These are phyloP conservation scores for Aleiodes alternator DNA, from an alignment of 2,888 invertebrate genomes.

Conservation along the genomic window DNA sequence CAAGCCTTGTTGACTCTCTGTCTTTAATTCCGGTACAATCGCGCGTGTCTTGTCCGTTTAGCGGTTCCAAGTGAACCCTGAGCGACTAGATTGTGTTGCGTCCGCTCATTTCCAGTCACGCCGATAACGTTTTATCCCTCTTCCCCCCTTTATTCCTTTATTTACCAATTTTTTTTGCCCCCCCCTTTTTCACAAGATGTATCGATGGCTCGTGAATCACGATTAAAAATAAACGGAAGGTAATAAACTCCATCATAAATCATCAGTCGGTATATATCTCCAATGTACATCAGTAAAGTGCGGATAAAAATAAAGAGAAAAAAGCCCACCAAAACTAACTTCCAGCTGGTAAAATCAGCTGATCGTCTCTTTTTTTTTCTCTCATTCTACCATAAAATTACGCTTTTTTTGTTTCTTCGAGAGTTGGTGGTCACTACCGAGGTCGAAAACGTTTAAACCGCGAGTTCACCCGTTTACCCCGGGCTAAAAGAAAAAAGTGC, in stretches of 20 bases:
- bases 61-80: not conserved
- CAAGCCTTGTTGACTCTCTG: not conserved
- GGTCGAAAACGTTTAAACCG: constrained; percentile 1
- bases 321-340: not conserved
- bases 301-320: too few species aligned
- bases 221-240: constrained; percentile 15
- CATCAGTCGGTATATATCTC: constrained; percentile 10
- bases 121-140: constrained; percentile 45
- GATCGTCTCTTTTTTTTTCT: not conserved
- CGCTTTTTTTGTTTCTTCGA: too few species aligned
- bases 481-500: constrained; percentile 60
- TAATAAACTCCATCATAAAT: constrained; percentile 22
- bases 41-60: constrained; percentile 40
- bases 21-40: constrained; percentile 23
- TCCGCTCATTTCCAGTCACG: constrained; percentile 43
- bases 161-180: too few species aligned
- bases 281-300: too few species aligned
- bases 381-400: too few species aligned
- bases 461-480: constrained; percentile 62
- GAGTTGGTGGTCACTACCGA: too few species aligned
- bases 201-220: constrained; percentile 23
- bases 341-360: constrained; percentile 6
- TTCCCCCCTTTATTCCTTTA: not conserved
- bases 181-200: not conserved
- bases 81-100: constrained; percentile 6